A percentile compares a stretch with the other conserved stretches of the same genome.
Conservation (phyloP, 2,888 invertebrate genomes). For the Catocala nupta region DNA sequence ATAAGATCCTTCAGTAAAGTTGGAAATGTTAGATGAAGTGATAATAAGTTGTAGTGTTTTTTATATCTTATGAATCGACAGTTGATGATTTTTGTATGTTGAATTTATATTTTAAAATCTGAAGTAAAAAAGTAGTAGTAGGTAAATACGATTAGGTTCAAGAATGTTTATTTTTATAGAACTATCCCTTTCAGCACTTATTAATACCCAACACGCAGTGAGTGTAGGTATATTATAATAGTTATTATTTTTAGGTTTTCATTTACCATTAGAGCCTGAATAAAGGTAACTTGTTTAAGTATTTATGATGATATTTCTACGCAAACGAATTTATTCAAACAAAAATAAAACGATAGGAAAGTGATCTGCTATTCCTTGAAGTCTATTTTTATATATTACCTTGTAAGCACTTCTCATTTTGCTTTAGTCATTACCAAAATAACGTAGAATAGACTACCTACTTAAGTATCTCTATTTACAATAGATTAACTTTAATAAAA, state of each 20-base stretch:
- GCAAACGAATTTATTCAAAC: too few species aligned
- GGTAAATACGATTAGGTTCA: too few species aligned
- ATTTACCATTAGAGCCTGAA: too few species aligned
- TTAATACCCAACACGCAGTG: neutral
- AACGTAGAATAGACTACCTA: constrained; percentile 31
- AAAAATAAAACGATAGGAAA: too few species aligned
- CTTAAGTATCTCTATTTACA: constrained; percentile 39
- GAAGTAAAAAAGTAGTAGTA: too few species aligned
- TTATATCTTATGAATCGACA: neutral
- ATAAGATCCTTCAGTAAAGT: neutral
- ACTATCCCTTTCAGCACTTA: neutral
- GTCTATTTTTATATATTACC: constrained; percentile 31
- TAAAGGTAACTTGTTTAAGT: too few species aligned
- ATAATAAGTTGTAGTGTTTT: neutral
- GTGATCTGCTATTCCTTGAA: constrained; percentile 16
- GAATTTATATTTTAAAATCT: too few species aligned
- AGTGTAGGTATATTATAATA: neutral
- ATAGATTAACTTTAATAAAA: constrained; percentile 33
- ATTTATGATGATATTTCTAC: too few species aligned
- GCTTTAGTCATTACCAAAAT: constrained; percentile 31
- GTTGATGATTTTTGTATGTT: too few species aligned
- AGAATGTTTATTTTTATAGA: too few species aligned
- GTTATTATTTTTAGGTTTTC: too few species aligned
- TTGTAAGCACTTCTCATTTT: constrained; percentile 36
- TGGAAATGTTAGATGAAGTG: neutral